Evolutionary conservation across 2,888 invertebrate species (phyloP).

Genomic region (Nipponacmea schrenckii): DNA sequence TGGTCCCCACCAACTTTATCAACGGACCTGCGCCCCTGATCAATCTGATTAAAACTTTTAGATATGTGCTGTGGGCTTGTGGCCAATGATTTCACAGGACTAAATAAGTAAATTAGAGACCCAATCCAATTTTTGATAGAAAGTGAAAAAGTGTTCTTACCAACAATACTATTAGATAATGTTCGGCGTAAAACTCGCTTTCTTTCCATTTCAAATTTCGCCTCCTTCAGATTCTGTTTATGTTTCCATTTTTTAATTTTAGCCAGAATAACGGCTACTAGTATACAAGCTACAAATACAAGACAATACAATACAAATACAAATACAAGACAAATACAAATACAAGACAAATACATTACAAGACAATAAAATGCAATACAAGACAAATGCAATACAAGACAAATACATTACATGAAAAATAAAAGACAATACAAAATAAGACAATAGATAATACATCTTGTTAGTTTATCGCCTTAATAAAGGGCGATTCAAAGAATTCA

Average conservation of each 20-base stretch:
- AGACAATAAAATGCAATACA: background rate
- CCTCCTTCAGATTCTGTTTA: conserved; percentile 31
- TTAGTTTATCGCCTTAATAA: too few relatives aligned
- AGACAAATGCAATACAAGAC: background rate
- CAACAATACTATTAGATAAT: conserved; percentile 32
- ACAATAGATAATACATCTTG: too few relatives aligned
- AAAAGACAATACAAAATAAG: background rate
- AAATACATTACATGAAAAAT: background rate
- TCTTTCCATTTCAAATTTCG: conserved; percentile 28
- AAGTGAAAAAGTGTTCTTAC: too few relatives aligned
- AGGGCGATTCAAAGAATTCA: too few relatives aligned
- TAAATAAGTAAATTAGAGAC: too few relatives aligned
- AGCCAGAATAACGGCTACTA: conserved; percentile 49
- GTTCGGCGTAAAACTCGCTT: conserved; percentile 29
- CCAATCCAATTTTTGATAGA: too few relatives aligned
- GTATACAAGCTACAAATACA: conserved; percentile 50
- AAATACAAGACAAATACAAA: background rate
- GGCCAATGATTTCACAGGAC: too few relatives aligned
- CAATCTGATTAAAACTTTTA: too few relatives aligned
- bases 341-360: background rate
- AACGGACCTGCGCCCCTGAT: too few relatives aligned
- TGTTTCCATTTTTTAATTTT: conserved; percentile 50
- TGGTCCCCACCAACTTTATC: too few relatives aligned
- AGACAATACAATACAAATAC: background rate
- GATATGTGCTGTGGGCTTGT: too few relatives aligned